Conservation (phyloP, 2,113 vertebrate genomes). For the Prunella himalayana region DNA sequence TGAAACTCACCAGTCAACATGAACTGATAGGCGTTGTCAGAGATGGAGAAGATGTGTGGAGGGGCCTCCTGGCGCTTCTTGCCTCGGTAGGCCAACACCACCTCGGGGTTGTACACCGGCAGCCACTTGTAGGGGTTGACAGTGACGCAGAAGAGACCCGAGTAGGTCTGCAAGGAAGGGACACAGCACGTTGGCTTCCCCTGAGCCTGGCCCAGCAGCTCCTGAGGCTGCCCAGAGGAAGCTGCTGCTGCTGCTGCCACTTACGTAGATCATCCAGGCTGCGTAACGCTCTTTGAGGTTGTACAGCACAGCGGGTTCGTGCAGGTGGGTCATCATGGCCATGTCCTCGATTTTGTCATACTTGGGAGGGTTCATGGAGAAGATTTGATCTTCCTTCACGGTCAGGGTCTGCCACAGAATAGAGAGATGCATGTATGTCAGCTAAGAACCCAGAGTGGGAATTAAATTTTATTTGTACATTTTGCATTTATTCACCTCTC, state of each 20-base stretch:
- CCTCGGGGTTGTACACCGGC: constrained; percentile 79
- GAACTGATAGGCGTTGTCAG: constrained; percentile 77
- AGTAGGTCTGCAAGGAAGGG: not conserved
- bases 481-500: not conserved
- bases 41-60: constrained; percentile 80
- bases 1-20: constrained; percentile 70
- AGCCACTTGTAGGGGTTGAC: constrained; percentile 84
- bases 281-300: constrained; percentile 55
- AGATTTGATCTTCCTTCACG: constrained; percentile 63
- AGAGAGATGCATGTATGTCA: not conserved
- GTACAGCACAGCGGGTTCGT: constrained; percentile 71
- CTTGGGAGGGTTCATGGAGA: constrained; percentile 72
- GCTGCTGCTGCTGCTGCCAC: not conserved
- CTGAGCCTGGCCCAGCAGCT: not conserved
- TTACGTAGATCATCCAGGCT: constrained; percentile 59
- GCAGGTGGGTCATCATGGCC: constrained; percentile 90
- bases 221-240: not conserved
- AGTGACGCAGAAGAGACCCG: constrained; percentile 47
- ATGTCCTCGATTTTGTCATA: constrained; percentile 89
- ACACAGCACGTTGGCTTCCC: not conserved
- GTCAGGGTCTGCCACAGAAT: constrained; percentile 66
- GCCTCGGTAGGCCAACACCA: constrained; percentile 76
- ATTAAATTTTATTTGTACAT: not conserved
- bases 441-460: not conserved
- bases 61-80: constrained; percentile 76